A percentile compares a stretch with the other conserved stretches of the same genome.
phyloP scores from a whole-genome alignment of 2,113 vertebrate genomes.

The Ammodytes dubius region DNA sequence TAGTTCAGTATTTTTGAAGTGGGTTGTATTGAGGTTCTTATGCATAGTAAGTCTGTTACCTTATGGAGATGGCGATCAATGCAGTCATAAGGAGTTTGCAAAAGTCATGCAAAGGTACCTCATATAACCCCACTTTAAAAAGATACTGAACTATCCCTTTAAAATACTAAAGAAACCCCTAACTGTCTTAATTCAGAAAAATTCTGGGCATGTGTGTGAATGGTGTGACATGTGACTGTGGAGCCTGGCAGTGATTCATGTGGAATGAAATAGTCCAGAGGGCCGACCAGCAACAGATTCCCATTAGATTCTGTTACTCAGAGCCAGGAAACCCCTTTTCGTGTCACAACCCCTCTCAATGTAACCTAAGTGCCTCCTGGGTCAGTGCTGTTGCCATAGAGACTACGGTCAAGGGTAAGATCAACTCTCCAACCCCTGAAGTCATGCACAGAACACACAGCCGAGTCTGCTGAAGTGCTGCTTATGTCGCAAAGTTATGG shows the following conservation, averaged over 20 bases:
- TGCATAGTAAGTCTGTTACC: too few species aligned
- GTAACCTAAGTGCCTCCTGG: conserved; percentile 58
- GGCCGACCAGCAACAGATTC: conserved; percentile 47
- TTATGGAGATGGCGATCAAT: too few species aligned
- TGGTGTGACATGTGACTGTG: conserved; percentile 61
- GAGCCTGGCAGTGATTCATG: conserved; percentile 47
- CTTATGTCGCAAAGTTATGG: neutral
- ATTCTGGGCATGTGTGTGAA: conserved; percentile 54
- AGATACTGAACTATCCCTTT: too few species aligned
- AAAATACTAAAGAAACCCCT: conserved; percentile 8
- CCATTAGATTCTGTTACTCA: conserved; percentile 47
- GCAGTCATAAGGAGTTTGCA: too few species aligned
- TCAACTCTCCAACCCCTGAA: conserved; percentile 7
- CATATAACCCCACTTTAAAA: too few species aligned
- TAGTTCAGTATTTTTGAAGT: too few species aligned
- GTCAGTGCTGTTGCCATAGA: conserved; percentile 68
- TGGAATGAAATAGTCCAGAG: conserved; percentile 67
- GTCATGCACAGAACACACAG: conserved; percentile 35
- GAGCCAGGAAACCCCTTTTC: conserved; percentile 65
- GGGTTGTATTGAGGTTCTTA: too few species aligned
- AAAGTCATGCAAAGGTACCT: too few species aligned
- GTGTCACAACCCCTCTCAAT: conserved; percentile 46
- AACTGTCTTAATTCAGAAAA: conserved; percentile 42
- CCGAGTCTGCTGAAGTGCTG: conserved; percentile 12
- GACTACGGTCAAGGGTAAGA: conserved; percentile 45